phyloP scores from a whole-genome alignment of 2,797 vertebrate species.

The Novumbra hubbsi region DNA sequence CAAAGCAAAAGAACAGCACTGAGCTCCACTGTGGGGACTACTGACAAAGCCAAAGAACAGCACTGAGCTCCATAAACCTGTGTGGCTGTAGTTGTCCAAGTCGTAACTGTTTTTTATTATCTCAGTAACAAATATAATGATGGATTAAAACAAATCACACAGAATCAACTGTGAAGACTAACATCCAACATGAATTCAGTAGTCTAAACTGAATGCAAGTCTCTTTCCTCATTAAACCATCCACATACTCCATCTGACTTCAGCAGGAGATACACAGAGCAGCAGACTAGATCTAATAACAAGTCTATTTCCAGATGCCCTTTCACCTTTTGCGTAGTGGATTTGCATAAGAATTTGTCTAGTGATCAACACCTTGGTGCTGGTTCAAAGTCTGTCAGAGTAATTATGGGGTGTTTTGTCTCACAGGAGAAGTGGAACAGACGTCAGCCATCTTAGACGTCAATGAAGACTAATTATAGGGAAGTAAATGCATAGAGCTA shows the following conservation, averaged over 20 bases:
- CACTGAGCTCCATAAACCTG: background rate
- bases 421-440: constrained; percentile 22
- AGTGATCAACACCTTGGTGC: constrained; percentile 38
- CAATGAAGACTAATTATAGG: constrained; percentile 55
- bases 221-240: constrained; percentile 41
- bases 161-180: background rate
- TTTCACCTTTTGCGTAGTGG: constrained; percentile 47
- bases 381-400: constrained; percentile 25
- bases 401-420: constrained; percentile 35
- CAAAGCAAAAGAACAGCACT: background rate
- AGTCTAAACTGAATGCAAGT: constrained; percentile 34
- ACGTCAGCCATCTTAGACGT: constrained; percentile 33
- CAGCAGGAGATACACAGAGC: constrained; percentile 33
- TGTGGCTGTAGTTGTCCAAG: constrained; percentile 6
- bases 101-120: background rate
- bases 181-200: constrained; percentile 15
- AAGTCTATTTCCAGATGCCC: constrained; percentile 40
- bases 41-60: background rate
- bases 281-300: constrained; percentile 16
- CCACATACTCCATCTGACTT: constrained; percentile 26
- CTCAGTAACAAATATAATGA: constrained; percentile 13
- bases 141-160: background rate
- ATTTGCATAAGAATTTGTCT: constrained; percentile 51
- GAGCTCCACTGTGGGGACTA: constrained; percentile 9
- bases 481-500: constrained; percentile 33